phyloP scores from a whole-genome alignment of 1,140 invertebrate species.

The Bombus ignitus region DNA sequence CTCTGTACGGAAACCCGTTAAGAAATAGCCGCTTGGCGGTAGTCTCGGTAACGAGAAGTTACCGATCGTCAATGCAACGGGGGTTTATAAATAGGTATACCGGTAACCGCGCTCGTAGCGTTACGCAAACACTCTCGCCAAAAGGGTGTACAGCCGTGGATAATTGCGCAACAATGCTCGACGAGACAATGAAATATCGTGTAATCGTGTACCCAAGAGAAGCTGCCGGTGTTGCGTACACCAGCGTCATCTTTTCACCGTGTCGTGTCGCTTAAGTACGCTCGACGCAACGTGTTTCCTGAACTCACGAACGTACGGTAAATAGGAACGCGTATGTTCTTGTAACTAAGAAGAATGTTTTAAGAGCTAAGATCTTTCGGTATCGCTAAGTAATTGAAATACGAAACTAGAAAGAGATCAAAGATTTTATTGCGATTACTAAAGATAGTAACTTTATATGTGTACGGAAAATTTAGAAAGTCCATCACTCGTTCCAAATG shows the following conservation, averaged over 20 bases:
- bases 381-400: not conserved
- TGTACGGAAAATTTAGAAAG: not conserved
- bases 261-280: not conserved
- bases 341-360: too few relatives aligned
- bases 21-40: constrained; percentile 61
- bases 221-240: constrained; percentile 32
- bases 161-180: constrained; percentile 58
- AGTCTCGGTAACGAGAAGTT: constrained; percentile 71
- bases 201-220: constrained; percentile 37
- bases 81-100: constrained; percentile 66
- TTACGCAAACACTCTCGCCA: constrained; percentile 48
- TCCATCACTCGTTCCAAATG: not conserved
- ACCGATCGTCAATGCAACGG: constrained; percentile 60
- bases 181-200: constrained; percentile 63
- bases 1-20: constrained; percentile 46
- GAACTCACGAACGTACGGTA: not conserved
- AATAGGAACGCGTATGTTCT: not conserved
- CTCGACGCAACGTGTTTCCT: not conserved
- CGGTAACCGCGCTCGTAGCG: constrained; percentile 2
- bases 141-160: constrained; percentile 50
- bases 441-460: not conserved
- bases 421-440: not conserved
- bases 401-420: not conserved
- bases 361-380: not conserved
- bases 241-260: constrained; percentile 21